These are phyloP conservation scores for Gasterosteus aculeatus DNA, from an alignment of 2,113 vertebrate genomes.

Conservation along the genomic window DNA sequence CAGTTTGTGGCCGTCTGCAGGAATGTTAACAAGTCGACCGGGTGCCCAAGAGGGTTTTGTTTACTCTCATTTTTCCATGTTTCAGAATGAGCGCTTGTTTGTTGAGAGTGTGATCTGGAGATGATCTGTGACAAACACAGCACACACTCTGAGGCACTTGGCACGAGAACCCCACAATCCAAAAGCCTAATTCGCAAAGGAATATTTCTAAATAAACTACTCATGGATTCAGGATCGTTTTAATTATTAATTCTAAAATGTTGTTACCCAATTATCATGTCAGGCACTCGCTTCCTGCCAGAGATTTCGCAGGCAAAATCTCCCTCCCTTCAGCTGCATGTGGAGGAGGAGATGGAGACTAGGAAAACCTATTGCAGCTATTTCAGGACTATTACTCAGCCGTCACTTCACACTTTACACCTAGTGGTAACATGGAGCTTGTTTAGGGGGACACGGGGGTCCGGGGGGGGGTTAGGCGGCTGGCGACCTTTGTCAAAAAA, in stretches of 20 bases:
- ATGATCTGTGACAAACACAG: constrained; percentile 35
- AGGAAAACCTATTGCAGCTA: constrained; percentile 73
- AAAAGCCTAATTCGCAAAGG: constrained; percentile 27
- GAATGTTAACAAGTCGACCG: constrained; percentile 55
- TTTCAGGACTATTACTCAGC: constrained; percentile 80
- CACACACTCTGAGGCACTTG: background rate
- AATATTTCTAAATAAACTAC: constrained; percentile 44
- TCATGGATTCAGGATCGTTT: constrained; percentile 46
- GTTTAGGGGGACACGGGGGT: constrained; percentile 40
- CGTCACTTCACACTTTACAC: constrained; percentile 80
- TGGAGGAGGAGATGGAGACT: constrained; percentile 31
- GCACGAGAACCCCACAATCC: constrained; percentile 15
- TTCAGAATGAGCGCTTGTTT: constrained; percentile 28
- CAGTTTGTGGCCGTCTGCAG: constrained; percentile 42
- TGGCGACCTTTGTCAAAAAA: constrained; percentile 66
- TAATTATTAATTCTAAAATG: constrained; percentile 59
- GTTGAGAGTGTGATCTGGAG: constrained; percentile 32
- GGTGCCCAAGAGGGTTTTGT: constrained; percentile 5
- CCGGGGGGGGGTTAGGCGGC: constrained; percentile 23
- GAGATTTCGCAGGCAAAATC: constrained; percentile 27
- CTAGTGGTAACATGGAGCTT: constrained; percentile 71
- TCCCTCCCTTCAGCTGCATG: constrained; percentile 41
- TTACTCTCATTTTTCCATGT: constrained; percentile 26
- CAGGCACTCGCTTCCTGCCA: constrained; percentile 13
- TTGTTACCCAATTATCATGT: constrained; percentile 62